Conservation (phyloP, 2,113 vertebrate genomes). For the Limnothrissa miodon region DNA sequence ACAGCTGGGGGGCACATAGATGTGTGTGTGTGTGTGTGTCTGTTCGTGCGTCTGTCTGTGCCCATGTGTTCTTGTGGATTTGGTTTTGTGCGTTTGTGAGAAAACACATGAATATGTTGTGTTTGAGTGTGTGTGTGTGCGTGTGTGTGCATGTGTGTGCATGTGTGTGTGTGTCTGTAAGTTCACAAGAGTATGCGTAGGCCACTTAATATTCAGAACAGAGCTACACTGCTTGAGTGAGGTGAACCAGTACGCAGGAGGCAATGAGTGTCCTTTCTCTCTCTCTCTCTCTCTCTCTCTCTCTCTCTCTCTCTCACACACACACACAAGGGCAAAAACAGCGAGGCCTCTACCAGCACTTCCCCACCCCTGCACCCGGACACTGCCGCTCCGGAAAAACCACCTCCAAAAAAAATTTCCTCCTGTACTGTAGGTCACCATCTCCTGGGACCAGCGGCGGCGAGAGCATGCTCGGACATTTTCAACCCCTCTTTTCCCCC, state of each 20-base stretch:
- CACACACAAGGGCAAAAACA: not conserved
- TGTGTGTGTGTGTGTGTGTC: conserved; percentile 27
- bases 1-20: conserved; percentile 32
- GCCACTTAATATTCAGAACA: conserved; percentile 38
- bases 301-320: conserved; percentile 17
- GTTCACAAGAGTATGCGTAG: not conserved
- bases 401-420: not conserved
- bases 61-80: not conserved
- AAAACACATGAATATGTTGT: not conserved
- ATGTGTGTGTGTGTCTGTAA: not conserved
- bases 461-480: not conserved
- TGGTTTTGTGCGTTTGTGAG: not conserved
- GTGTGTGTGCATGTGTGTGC: not conserved
- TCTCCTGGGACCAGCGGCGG: not conserved
- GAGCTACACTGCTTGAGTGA: conserved; percentile 34
- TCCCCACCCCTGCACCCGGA: not conserved
- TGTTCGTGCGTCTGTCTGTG: conserved; percentile 18
- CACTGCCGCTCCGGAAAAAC: not conserved
- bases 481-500: not conserved
- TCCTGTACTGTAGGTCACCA: not conserved
- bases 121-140: not conserved
- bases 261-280: conserved; percentile 11
- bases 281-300: conserved; percentile 30
- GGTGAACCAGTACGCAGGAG: conserved; percentile 33
- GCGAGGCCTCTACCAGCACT: not conserved